Evolutionary conservation across 2,797 vertebrate genomes (phyloP).

Genomic region (Megaceryle alcyon): DNA sequence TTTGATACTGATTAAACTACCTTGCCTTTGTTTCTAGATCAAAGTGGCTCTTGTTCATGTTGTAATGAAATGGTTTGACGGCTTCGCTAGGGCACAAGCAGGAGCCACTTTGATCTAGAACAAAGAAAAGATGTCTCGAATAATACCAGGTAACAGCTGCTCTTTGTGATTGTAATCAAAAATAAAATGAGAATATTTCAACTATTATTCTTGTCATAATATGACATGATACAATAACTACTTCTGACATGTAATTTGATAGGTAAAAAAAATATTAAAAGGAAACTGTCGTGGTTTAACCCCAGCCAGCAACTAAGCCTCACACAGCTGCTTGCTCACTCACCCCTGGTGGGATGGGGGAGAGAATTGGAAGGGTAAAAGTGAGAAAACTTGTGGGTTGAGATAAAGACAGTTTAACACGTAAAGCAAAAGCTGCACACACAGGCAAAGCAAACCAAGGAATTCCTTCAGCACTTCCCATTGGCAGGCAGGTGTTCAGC

Average conservation of each 20-base stretch:
- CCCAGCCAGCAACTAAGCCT: background rate
- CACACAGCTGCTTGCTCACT: background rate
- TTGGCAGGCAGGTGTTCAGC: background rate
- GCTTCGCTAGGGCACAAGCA: background rate
- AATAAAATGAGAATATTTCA: constrained; percentile 51
- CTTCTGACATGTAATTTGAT: constrained; percentile 35
- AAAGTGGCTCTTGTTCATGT: background rate
- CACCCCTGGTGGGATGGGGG: background rate
- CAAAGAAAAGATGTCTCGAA: constrained; percentile 6
- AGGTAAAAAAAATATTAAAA: constrained; percentile 35
- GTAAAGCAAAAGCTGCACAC: background rate
- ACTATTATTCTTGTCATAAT: constrained; percentile 59
- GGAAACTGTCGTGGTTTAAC: background rate
- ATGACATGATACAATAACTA: constrained; percentile 48
- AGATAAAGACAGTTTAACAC: background rate
- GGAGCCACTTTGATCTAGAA: constrained; percentile 46
- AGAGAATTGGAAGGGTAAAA: background rate
- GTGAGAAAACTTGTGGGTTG: background rate
- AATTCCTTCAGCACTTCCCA: background rate
- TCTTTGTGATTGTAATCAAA: constrained; percentile 54
- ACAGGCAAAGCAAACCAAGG: background rate
- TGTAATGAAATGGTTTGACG: background rate
- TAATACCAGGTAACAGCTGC: constrained; percentile 18
- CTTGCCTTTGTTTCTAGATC: constrained; percentile 26
- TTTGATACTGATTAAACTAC: background rate